Conservation (phyloP, 2,113 vertebrate species). For the Nymphicus hollandicus region DNA sequence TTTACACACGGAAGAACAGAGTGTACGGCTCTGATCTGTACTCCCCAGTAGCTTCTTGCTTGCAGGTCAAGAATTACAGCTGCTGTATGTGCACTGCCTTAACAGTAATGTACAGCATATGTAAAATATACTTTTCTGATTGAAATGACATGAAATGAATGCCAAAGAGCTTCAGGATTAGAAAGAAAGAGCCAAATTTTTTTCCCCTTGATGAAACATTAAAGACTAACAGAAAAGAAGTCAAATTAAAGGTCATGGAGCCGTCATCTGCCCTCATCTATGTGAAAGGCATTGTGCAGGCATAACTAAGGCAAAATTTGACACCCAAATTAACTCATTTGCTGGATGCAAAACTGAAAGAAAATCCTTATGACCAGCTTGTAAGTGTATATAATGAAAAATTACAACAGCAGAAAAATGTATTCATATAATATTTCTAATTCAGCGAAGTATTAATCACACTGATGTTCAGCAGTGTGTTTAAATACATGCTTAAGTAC, state of each 20-base stretch:
- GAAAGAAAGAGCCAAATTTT: neutral
- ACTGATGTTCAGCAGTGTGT: slow-evolving; percentile 47
- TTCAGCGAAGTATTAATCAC: slow-evolving; percentile 55
- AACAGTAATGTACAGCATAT: neutral
- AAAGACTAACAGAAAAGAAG: neutral
- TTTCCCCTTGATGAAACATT: neutral
- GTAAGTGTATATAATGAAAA: slow-evolving; percentile 30
- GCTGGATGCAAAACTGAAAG: neutral
- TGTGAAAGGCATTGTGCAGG: neutral
- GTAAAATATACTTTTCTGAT: neutral
- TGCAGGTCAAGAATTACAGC: neutral
- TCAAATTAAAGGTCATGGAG: slow-evolving; percentile 22
- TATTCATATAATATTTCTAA: slow-evolving; percentile 8
- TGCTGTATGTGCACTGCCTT: neutral
- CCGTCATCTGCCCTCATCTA: neutral
- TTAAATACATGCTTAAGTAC: slow-evolving; percentile 57
- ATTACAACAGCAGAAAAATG: slow-evolving; percentile 49
- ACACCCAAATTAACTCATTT: slow-evolving; percentile 53
- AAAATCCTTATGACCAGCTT: slow-evolving; percentile 45
- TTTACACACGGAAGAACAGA: neutral
- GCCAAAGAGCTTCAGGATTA: neutral
- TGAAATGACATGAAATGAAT: neutral
- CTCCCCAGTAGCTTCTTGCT: neutral
- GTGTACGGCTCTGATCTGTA: neutral
- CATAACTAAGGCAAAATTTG: slow-evolving; percentile 33